Evolutionary conservation across 1,140 invertebrate genomes (phyloP).

Genomic region (Penaeus chinensis): DNA sequence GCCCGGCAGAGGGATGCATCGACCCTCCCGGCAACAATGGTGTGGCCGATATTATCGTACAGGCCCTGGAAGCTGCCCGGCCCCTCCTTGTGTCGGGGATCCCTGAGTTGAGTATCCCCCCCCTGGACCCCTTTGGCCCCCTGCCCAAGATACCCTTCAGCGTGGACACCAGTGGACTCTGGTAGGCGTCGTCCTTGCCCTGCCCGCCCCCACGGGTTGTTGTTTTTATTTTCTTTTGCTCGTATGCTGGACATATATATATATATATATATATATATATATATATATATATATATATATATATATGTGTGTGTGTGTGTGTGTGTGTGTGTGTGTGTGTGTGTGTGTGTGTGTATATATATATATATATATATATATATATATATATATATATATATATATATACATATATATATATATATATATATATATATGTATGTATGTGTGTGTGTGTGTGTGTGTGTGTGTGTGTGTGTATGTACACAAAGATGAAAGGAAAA

Average conservation of each 20-base stretch:
- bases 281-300: too few species aligned
- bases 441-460: too few species aligned
- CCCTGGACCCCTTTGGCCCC: constrained; percentile 57
- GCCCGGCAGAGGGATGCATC: constrained; percentile 46
- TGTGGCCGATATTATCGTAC: constrained; percentile 45
- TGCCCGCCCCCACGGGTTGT: neutral
- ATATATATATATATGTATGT: too few species aligned
- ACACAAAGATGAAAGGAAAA: too few species aligned
- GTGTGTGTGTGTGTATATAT: neutral
- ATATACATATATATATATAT: too few species aligned
- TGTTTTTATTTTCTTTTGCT: neutral
- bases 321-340: too few species aligned
- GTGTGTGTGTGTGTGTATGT: too few species aligned
- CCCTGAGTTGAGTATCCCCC: constrained; percentile 51
- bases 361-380: constrained; percentile 3
- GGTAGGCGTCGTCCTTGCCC: neutral
- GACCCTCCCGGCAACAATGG: constrained; percentile 50
- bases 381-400: neutral
- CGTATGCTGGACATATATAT: too few species aligned
- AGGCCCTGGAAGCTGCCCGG: constrained; percentile 38
- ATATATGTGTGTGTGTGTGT: too few species aligned
- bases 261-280: too few species aligned
- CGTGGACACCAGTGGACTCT: constrained; percentile 31
- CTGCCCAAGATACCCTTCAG: constrained; percentile 36
- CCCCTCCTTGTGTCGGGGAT: constrained; percentile 37